These are phyloP conservation scores for Apis laboriosa DNA, from an alignment of 1,140 invertebrate species.

Conservation along the genomic window DNA sequence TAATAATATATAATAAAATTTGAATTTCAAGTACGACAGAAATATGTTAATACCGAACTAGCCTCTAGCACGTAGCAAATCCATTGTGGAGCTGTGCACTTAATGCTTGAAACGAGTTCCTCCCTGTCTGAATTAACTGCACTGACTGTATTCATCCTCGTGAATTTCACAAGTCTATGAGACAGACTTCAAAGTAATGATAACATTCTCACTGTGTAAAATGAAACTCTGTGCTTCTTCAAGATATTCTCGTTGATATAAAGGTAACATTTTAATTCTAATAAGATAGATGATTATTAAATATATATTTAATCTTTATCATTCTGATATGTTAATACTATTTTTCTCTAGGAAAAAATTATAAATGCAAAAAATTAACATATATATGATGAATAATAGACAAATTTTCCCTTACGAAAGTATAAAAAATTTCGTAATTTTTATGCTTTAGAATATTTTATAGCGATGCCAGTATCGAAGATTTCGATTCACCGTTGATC, in stretches of 20 bases:
- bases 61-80: background rate
- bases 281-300: too few species aligned
- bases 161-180: background rate
- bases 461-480: background rate
- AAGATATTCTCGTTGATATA: background rate
- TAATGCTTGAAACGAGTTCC: constrained; percentile 30
- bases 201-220: background rate
- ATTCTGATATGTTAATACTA: too few species aligned
- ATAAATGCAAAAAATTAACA: too few species aligned
- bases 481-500: constrained; percentile 22
- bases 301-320: too few species aligned
- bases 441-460: constrained; percentile 10
- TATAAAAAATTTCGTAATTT: background rate
- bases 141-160: constrained; percentile 10
- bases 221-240: background rate
- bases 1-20: background rate
- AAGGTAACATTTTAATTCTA: background rate
- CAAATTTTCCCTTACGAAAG: too few species aligned
- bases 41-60: constrained; percentile 13
- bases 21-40: constrained; percentile 5
- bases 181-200: background rate
- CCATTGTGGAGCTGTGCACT: constrained; percentile 9
- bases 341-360: too few species aligned
- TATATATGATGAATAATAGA: too few species aligned
- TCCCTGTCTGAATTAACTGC: constrained; percentile 16